Conservation (phyloP, 2,113 vertebrate genomes). For the Solenodon paradoxus region DNA sequence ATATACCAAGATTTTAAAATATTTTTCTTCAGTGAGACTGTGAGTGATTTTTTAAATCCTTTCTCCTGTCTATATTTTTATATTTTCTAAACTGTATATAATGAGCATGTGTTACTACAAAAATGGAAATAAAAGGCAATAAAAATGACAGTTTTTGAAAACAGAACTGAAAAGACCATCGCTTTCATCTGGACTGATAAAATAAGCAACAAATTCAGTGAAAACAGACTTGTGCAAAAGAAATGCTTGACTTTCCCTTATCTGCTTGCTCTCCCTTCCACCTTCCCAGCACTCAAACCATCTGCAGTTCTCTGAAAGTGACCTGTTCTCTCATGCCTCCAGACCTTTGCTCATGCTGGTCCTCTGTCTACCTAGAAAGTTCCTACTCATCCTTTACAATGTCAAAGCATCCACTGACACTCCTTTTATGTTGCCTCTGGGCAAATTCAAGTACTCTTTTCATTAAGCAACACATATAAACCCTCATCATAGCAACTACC, state of each 20-base stretch:
- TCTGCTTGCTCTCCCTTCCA: background rate
- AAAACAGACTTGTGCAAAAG: background rate
- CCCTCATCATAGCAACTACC: background rate
- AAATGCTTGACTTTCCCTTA: background rate
- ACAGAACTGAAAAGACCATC: slow-evolving; percentile 14
- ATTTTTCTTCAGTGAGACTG: background rate
- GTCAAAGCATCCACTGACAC: background rate
- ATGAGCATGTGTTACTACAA: slow-evolving; percentile 18
- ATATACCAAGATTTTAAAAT: background rate
- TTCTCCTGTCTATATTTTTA: background rate
- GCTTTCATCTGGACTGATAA: slow-evolving; percentile 8
- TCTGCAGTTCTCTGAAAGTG: background rate
- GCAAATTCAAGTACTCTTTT: background rate
- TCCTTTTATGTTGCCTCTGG: background rate
- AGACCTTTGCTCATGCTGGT: background rate
- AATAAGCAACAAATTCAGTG: slow-evolving; percentile 36
- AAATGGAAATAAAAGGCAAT: slow-evolving; percentile 39
- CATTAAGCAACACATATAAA: background rate
- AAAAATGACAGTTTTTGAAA: slow-evolving; percentile 46
- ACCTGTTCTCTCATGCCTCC: background rate
- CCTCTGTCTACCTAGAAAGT: background rate
- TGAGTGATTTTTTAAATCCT: background rate
- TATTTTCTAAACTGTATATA: slow-evolving; percentile 27
- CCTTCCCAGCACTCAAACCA: background rate
- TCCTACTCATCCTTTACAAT: background rate